A percentile compares a stretch with the other conserved stretches of the same genome.
These are phyloP conservation scores for Coleophora deauratella DNA, from an alignment of 2,888 invertebrate genomes.

Conservation along the genomic window DNA sequence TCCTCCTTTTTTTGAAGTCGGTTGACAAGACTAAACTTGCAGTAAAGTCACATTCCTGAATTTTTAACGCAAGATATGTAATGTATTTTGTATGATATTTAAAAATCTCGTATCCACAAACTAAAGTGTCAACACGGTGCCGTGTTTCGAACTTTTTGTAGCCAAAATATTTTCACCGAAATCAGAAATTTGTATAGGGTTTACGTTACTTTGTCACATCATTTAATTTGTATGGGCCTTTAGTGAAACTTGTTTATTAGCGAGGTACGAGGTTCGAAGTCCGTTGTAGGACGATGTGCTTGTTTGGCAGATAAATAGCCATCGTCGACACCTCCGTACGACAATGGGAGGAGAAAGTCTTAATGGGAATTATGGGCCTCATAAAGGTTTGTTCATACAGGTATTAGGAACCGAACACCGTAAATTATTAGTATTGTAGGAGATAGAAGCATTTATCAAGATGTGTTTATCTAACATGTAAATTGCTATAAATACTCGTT, in stretches of 20 bases:
- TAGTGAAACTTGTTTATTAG: conserved; percentile 1
- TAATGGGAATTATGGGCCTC: conserved; percentile 32
- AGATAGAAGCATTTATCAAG: too few species aligned
- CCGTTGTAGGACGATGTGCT: conserved; percentile 5
- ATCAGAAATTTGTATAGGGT: neutral
- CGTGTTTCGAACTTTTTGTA: neutral
- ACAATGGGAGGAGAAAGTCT: conserved; percentile 67
- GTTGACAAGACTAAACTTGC: too few species aligned
- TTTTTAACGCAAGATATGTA: too few species aligned
- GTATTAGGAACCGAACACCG: too few species aligned
- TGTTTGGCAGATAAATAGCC: conserved; percentile 5
- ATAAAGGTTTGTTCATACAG: neutral
- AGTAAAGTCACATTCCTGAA: too few species aligned
- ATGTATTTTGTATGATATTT: too few species aligned
- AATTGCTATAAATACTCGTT: too few species aligned
- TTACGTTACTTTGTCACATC: neutral
- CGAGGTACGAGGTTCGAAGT: conserved; percentile 2
- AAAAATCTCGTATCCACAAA: too few species aligned
- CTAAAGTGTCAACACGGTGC: neutral
- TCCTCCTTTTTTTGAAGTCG: too few species aligned
- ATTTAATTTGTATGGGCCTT: neutral
- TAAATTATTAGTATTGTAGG: neutral
- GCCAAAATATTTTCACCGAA: neutral
- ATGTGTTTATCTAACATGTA: too few species aligned
- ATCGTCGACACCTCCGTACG: conserved; percentile 51